phyloP scores from a whole-genome alignment of 1,140 invertebrate genomes.

The Goniozus legneri region DNA sequence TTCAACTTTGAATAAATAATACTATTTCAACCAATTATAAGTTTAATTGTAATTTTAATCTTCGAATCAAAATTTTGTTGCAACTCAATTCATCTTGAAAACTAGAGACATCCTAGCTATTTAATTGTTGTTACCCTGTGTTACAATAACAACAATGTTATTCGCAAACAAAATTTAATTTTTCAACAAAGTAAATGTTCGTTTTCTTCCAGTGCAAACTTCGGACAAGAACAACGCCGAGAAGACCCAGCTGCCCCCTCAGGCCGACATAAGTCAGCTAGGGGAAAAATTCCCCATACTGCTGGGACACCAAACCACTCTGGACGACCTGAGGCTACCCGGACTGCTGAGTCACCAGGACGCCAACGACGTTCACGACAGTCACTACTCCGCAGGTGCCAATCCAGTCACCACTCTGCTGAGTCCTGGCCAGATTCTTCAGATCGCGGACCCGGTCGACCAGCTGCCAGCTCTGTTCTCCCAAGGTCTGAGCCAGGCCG shows the following conservation, averaged over 20 bases:
- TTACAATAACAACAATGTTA: no score
- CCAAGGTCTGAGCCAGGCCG: slow-evolving; percentile 35
- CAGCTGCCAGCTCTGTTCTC: slow-evolving; percentile 43
- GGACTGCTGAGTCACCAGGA: slow-evolving; percentile 35
- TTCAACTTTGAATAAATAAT: no score
- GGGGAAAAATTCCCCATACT: slow-evolving; percentile 33
- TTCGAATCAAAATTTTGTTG: no score
- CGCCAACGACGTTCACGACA: slow-evolving; percentile 34
- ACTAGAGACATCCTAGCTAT: no score
- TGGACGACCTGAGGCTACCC: slow-evolving; percentile 41
- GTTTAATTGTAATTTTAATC: no score
- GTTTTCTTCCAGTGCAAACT: no score
- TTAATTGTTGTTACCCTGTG: no score
- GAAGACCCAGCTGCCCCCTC: slow-evolving; percentile 30
- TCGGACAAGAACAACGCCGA: no score
- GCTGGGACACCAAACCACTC: slow-evolving; percentile 34
- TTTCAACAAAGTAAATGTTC: no score
- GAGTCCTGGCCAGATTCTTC: slow-evolving; percentile 44
- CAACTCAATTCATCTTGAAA: no score
- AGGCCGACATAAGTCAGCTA: slow-evolving; percentile 29
- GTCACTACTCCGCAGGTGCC: slow-evolving; percentile 33
- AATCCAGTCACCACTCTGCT: slow-evolving; percentile 55
- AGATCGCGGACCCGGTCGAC: slow-evolving; percentile 48
- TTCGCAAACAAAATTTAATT: no score
- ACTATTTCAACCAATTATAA: no score